Percentiles rank a stretch among this genome's conserved stretches.
phyloP scores from a whole-genome alignment of 2,797 vertebrate species.

The Scomberomorus guttatus region DNA sequence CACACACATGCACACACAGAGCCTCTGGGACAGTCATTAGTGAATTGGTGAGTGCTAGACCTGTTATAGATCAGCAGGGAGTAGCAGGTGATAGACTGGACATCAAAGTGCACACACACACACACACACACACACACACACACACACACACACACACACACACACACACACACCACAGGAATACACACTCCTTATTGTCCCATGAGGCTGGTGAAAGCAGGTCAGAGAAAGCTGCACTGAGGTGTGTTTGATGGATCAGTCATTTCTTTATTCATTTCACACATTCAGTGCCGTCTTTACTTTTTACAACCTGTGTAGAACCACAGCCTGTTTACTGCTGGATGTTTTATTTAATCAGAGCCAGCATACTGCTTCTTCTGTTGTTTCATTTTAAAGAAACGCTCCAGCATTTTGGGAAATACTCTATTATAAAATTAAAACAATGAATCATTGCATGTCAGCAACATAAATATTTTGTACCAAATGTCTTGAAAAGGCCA shows the following conservation, averaged over 20 bases:
- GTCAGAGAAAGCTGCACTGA: slow-evolving; percentile 24
- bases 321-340: not conserved
- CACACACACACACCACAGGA: not conserved
- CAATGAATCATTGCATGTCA: too few species aligned
- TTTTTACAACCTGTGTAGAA: not conserved
- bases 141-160: slow-evolving; percentile 24
- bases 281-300: slow-evolving; percentile 2
- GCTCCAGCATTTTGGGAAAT: not conserved
- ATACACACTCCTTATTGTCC: slow-evolving; percentile 4
- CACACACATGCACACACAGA: slow-evolving; percentile 4
- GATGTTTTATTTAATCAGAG: not conserved
- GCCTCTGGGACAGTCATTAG: slow-evolving; percentile 46
- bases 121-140: slow-evolving; percentile 18
- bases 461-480: too few species aligned
- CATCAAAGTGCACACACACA: slow-evolving; percentile 33
- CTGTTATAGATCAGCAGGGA: slow-evolving; percentile 41
- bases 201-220: slow-evolving; percentile 26
- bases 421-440: not conserved
- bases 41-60: slow-evolving; percentile 46
- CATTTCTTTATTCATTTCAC: slow-evolving; percentile 24
- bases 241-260: slow-evolving; percentile 28
- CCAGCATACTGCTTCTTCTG: not conserved
- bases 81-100: slow-evolving; percentile 66
- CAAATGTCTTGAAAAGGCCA: too few species aligned
- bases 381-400: not conserved